phyloP scores from a whole-genome alignment of 2,113 vertebrate genomes.

The Dasyornis broadbenti region DNA sequence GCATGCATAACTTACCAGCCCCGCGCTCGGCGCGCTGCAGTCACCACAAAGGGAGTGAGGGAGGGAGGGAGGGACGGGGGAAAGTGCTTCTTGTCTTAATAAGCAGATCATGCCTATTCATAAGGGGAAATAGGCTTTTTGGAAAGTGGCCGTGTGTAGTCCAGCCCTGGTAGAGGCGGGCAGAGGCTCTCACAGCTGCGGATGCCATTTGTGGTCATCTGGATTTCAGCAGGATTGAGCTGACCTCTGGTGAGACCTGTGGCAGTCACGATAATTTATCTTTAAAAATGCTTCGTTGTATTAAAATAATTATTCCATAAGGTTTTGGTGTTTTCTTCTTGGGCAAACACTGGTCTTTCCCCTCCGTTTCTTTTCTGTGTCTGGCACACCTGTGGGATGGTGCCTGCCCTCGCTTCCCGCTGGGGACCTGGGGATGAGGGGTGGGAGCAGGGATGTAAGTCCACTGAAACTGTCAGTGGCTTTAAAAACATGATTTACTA shows the following conservation, averaged over 20 bases:
- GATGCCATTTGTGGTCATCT: neutral
- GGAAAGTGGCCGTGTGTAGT: neutral
- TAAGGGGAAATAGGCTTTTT: slow-evolving; percentile 11
- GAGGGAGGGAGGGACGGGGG: neutral
- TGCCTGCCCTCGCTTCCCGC: fast-evolving
- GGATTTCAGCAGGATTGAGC: neutral
- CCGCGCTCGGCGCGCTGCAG: neutral
- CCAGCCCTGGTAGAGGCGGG: neutral
- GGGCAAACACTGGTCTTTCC: neutral
- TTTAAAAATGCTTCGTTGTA: neutral
- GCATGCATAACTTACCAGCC: slow-evolving; percentile 52
- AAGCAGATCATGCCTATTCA: slow-evolving; percentile 49
- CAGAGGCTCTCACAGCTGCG: neutral
- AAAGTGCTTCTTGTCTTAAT: slow-evolving; percentile 42
- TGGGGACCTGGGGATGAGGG: fast-evolving
- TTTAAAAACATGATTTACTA: neutral
- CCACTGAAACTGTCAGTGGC: neutral
- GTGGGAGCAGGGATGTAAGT: neutral
- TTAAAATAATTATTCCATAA: neutral
- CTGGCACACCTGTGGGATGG: neutral
- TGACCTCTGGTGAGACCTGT: neutral
- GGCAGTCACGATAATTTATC: neutral
- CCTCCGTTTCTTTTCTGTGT: neutral
- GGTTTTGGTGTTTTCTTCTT: neutral
- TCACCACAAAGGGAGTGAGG: slow-evolving; percentile 13